phyloP scores from a whole-genome alignment of 2,113 vertebrate genomes.

The Dipodomys spectabilis region DNA sequence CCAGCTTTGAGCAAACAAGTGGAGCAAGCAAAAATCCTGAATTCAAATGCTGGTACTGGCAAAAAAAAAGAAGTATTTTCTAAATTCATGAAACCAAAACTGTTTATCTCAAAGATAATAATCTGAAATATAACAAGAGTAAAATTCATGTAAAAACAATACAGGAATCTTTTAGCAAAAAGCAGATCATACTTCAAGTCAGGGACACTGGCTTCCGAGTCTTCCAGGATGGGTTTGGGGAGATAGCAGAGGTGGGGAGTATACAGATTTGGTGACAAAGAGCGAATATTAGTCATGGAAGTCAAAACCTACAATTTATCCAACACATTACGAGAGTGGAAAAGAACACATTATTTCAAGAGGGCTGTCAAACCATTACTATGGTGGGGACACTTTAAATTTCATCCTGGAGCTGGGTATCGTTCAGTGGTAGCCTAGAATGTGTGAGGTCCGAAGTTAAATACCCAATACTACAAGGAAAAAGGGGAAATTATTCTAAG shows the following conservation, averaged over 20 bases:
- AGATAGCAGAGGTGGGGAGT: rapidly evolving
- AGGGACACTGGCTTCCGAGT: not conserved
- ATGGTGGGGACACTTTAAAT: not conserved
- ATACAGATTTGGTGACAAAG: not conserved
- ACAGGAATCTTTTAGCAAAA: not conserved
- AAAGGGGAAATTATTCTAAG: not conserved
- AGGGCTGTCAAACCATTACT: not conserved
- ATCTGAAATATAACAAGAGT: not conserved
- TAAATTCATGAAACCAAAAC: not conserved
- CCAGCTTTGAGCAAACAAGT: too few species aligned
- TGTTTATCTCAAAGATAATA: not conserved
- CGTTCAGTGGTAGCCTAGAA: too few species aligned
- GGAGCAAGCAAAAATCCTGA: too few species aligned
- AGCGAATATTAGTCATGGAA: not conserved
- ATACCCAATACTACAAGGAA: not conserved
- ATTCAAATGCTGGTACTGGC: too few species aligned
- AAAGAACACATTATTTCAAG: not conserved
- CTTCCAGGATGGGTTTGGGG: not conserved
- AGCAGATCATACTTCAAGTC: not conserved
- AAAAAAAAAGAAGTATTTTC: not conserved
- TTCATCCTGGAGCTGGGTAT: not conserved
- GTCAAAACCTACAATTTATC: not conserved
- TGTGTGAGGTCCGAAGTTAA: not conserved
- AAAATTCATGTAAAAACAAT: not conserved
- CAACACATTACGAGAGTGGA: not conserved